Conservation (phyloP, 2,888 invertebrate species). For the Erpobdella octoculata region DNA sequence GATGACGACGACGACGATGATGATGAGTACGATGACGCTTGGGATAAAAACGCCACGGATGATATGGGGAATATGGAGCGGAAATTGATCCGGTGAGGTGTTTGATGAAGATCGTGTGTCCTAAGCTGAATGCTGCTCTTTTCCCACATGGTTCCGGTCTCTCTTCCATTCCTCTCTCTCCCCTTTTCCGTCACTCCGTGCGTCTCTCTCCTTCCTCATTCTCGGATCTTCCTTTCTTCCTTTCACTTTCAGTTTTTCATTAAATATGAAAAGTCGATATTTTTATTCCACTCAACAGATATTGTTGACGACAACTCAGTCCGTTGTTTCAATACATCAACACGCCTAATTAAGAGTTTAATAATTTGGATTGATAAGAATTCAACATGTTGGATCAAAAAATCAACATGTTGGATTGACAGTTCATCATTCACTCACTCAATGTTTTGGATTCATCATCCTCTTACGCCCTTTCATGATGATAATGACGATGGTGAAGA, state of each 20-base stretch:
- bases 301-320: too few relatives aligned
- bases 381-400: too few relatives aligned
- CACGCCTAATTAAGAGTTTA: too few relatives aligned
- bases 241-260: too few relatives aligned
- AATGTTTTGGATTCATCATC: too few relatives aligned
- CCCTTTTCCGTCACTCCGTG: conserved; percentile 12
- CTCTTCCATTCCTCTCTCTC: conserved; percentile 5
- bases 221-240: conserved; percentile 12
- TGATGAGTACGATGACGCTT: conserved; percentile 7
- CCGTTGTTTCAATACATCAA: too few relatives aligned
- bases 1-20: conserved; percentile 7
- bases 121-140: conserved; percentile 10
- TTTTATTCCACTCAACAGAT: too few relatives aligned
- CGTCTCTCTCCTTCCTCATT: conserved; percentile 3
- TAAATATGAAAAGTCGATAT: too few relatives aligned
- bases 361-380: too few relatives aligned
- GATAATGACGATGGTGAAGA: conserved; percentile 20
- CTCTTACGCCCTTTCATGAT: too few relatives aligned
- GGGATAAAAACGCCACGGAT: not conserved
- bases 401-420: too few relatives aligned
- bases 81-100: conserved; percentile 7
- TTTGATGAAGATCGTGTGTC: not conserved
- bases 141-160: not conserved
- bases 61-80: not conserved
- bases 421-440: too few relatives aligned